These are phyloP conservation scores for Galemys pyrenaicus DNA, from an alignment of 2,113 vertebrate genomes.

Conservation along the genomic window DNA sequence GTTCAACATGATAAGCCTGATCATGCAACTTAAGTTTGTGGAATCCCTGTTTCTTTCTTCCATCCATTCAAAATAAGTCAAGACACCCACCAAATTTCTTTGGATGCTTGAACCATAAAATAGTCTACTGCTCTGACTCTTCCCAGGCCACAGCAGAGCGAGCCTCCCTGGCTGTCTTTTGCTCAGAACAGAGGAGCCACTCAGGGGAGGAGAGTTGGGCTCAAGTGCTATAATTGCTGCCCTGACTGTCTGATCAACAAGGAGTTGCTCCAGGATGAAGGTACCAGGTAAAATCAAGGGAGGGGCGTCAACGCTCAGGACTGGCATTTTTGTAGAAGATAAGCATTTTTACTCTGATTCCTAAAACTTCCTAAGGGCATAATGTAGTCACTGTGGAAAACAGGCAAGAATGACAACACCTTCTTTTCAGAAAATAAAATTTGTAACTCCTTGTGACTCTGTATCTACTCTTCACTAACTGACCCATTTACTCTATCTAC, in stretches of 20 bases:
- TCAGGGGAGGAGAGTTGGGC: not conserved
- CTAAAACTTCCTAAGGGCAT: not conserved
- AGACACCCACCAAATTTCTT: not conserved
- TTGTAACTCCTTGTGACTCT: not conserved
- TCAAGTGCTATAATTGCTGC: not conserved
- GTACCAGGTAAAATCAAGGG: not conserved
- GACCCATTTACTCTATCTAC: not conserved
- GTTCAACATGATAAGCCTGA: not conserved
- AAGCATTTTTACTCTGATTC: not conserved
- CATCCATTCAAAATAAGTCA: not conserved
- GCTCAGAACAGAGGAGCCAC: not conserved
- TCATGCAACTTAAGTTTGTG: not conserved
- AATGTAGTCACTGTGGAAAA: not conserved
- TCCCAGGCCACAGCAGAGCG: not conserved
- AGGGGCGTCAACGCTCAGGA: not conserved
- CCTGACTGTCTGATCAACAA: not conserved
- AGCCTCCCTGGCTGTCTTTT: not conserved
- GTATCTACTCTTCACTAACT: not conserved
- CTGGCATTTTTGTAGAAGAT: not conserved
- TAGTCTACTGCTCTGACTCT: not conserved
- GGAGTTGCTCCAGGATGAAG: not conserved
- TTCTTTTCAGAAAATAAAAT: not conserved
- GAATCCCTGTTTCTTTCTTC: not conserved
- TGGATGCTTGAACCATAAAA: not conserved
- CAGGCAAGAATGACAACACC: not conserved